Evolutionary conservation across 2,113 vertebrate species (phyloP).

Genomic region (Sisor rabdophorus): DNA sequence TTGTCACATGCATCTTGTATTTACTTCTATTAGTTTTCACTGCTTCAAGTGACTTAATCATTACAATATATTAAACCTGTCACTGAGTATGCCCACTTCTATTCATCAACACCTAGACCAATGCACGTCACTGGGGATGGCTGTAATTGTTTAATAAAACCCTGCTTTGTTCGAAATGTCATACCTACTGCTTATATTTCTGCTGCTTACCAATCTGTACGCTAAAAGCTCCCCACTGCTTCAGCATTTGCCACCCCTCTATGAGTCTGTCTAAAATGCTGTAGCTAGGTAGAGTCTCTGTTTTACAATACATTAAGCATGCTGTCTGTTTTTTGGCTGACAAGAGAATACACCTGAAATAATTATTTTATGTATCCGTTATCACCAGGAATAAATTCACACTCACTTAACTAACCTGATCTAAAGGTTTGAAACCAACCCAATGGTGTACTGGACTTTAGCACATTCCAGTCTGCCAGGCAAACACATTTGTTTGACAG

Average conservation of each 20-base stretch:
- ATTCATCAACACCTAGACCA: not conserved
- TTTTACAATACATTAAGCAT: not conserved
- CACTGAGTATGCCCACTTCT: not conserved
- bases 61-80: no score
- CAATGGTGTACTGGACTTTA: no score
- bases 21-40: no score
- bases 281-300: not conserved
- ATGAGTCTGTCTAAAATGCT: not conserved
- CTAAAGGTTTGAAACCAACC: no score
- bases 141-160: not conserved
- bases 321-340: not conserved
- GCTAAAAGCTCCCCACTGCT: not conserved
- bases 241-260: not conserved
- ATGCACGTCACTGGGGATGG: not conserved
- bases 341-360: not conserved
- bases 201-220: slow-evolving; percentile 1
- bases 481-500: no score
- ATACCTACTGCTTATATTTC: slow-evolving; percentile 15
- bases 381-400: not conserved
- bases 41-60: no score
- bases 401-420: no score
- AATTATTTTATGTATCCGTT: not conserved
- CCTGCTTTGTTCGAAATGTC: not conserved
- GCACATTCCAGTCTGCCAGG: no score
- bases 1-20: no score